Conservation (phyloP, 2,113 vertebrate species). For the Xiphophorus couchianus region DNA sequence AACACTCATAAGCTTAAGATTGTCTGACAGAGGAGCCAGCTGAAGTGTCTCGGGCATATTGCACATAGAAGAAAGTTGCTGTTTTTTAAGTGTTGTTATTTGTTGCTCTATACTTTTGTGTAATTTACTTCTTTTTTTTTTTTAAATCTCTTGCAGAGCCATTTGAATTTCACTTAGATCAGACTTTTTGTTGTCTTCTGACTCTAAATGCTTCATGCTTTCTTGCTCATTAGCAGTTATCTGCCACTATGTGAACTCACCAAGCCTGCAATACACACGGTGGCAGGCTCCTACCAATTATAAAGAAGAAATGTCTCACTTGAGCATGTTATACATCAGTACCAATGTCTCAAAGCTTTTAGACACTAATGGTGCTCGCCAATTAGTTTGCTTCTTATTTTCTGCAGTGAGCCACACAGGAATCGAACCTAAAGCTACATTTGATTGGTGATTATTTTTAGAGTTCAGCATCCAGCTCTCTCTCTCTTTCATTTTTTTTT, state of each 20-base stretch:
- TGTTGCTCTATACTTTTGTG: neutral
- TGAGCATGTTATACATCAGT: neutral
- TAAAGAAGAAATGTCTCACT: neutral
- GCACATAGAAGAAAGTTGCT: neutral
- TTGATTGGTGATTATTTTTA: neutral
- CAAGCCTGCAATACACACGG: neutral
- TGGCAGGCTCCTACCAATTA: neutral
- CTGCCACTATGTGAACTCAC: neutral
- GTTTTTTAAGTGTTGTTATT: neutral
- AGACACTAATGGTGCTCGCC: neutral
- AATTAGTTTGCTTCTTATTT: slow-evolving; percentile 1
- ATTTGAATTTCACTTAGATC: neutral
- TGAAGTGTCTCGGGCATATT: too few relatives aligned
- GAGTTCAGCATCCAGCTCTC: neutral
- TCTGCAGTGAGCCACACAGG: neutral
- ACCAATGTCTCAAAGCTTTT: neutral
- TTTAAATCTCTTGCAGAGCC: neutral
- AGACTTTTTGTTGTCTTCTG: neutral
- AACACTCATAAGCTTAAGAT: neutral
- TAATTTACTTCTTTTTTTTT: neutral
- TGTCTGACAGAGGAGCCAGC: neutral
- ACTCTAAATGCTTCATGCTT: neutral
- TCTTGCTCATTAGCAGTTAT: neutral
- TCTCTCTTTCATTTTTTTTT: too few relatives aligned
- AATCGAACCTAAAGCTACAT: neutral